Base-by-base conservation (phyloP, 2,113 vertebrate genomes). In the Clarias macrocephalus region DNA sequence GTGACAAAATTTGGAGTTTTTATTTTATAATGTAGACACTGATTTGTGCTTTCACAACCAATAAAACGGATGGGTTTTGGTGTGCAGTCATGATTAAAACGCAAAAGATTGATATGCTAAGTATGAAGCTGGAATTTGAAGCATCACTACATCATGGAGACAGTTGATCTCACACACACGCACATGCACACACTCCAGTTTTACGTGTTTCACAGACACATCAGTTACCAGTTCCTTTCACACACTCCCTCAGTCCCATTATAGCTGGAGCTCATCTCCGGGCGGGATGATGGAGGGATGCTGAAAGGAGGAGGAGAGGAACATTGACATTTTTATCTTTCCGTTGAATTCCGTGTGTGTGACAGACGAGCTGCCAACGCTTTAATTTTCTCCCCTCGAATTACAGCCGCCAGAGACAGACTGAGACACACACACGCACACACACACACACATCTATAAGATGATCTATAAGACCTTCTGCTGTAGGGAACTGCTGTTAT, bases 371-470 rank as follows among this genome's bases (percentile, higher is more conserved):
- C 94, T 95, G 95, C 93, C 95, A 96, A 92, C 88, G 93, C 95
- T 97, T 96, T 96, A 95, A 93, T 97, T 96, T 96, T 96, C 95
- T 95, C 94, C 95, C 93, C 95, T 94, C 94, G 93, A 96, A 96
- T 97, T 96, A 96, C 95, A 93, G 93, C 92, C 76, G 90, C 92
- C 94, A 93, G 88, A 85, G 88, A 84, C 87, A 83, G 90, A 91
- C 88, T 23, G 60, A 87, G 59, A 77, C 81, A 89, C 83, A 19
- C 87, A 91, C 89, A 73, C 84, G 63, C 82, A 89, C 54, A 91
- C 84, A 84, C 48, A 89, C 62, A 48, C 83, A 82, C 57, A 85
- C 79, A 86, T 42, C 52, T 52, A 28, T 65, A n/a, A 23, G 48
- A 52, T 48, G 42, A 48, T 48, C 42, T 48, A 48, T 48, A 48